Evolutionary conservation across 2,888 invertebrate species (phyloP), one percentile per base, ranked within the genome.

Genomic region (Oscheius sp.): DNA sequence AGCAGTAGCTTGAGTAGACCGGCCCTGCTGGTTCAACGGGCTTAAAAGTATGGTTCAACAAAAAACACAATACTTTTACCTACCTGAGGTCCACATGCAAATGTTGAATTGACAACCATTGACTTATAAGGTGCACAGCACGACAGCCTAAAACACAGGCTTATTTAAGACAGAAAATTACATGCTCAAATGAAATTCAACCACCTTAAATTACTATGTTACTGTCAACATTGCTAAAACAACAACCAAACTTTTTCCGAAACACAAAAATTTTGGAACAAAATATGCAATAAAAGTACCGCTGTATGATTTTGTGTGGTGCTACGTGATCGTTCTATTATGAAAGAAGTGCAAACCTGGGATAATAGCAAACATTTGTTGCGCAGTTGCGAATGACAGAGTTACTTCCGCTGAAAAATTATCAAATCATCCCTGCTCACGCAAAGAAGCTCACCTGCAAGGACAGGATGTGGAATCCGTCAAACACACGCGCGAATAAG

Each of bases 391-490:
- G 42, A 42, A 35, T 42, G 7, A 42, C 42, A 42, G 42, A 42
- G 7, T 7, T 42, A 5, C 4, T 42, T 7, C 42, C 42, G 7
- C 42, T 42, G 13, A 42, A 42, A 42, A 42, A 42, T 3, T 42
- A 42, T 5, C 4, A 42, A 42, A 7, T 42, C 7, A 42, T 42
- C 7, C 7, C 4, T n/a, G 58, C 4, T 1, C 1, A n/a, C 33
- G 21, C 7, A 5, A 33, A 13, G 32, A 33, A 48, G 10, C 55
- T 47, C 29, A 76, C 76, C 13, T 65, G 76, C 76, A 76, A 7
- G 76, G 72, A 42, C 76, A 76, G 7, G 53, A 35, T 2, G 68
- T 21, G 1, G n/a, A 29, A 11, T 70, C 66, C 1, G 76, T 47
- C 1, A 76, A 4, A 47, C 76, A 76, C 37, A 32, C 50, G 11